These are phyloP conservation scores for Caenorhabditis angaria DNA, from an alignment of 2,888 invertebrate genomes.

Conservation along the genomic window DNA sequence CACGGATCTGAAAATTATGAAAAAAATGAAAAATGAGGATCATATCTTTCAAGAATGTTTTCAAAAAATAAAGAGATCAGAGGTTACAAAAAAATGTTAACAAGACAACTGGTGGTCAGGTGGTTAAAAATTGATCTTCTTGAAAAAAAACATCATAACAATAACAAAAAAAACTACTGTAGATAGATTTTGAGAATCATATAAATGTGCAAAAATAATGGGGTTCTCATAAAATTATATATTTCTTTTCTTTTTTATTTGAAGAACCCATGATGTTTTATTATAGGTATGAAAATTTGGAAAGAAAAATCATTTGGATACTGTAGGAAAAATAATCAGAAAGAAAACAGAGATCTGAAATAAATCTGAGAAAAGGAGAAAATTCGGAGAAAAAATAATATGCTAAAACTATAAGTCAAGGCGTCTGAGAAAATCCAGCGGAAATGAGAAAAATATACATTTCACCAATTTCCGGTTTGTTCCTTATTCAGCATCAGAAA, in stretches of 20 bases:
- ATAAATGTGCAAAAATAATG: no score
- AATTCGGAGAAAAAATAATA: not conserved
- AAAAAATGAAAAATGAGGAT: not conserved
- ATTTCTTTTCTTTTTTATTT: no score
- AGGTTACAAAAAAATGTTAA: not conserved
- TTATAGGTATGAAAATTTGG: no score
- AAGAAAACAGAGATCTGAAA: not conserved
- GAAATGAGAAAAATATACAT: constrained; percentile 2
- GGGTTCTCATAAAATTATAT: no score
- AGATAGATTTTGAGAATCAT: not conserved
- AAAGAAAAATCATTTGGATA: no score
- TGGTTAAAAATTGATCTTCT: no score
- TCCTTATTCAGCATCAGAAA: no score
- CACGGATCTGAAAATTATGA: not conserved
- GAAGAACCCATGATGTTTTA: no score
- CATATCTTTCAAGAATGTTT: no score
- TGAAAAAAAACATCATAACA: not conserved
- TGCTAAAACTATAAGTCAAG: no score
- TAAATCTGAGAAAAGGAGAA: not conserved
- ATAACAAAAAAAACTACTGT: not conserved
- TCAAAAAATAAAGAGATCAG: not conserved
- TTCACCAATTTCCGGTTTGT: not conserved
- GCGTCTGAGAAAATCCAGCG: not conserved
- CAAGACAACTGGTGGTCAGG: not conserved
- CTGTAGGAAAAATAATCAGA: no score